Conservation (phyloP, 2,797 vertebrate species). For the Argyrosomus regius region DNA sequence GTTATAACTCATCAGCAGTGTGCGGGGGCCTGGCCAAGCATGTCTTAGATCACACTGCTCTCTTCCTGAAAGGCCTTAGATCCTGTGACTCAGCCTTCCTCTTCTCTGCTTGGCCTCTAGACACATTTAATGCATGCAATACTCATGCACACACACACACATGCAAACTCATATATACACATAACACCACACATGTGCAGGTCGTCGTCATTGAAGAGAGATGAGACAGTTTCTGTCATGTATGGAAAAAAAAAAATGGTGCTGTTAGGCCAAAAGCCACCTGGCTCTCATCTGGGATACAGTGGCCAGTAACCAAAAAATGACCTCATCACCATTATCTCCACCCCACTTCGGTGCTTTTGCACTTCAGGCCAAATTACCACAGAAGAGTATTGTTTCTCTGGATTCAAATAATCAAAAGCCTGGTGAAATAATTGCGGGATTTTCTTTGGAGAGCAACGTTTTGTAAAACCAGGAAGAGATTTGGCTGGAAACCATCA, state of each 20-base stretch:
- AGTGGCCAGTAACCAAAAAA: constrained; percentile 64
- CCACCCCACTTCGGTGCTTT: constrained; percentile 40
- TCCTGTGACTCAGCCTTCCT: constrained; percentile 82
- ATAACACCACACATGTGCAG: constrained; percentile 19
- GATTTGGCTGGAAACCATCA: constrained; percentile 45
- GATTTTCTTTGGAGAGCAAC: constrained; percentile 51
- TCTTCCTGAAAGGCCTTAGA: constrained; percentile 78
- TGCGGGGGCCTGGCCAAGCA: constrained; percentile 71
- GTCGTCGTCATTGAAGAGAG: not conserved
- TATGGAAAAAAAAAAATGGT: constrained; percentile 35
- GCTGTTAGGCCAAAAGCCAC: constrained; percentile 40
- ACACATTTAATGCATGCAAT: constrained; percentile 43
- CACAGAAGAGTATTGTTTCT: constrained; percentile 63
- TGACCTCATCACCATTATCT: constrained; percentile 74
- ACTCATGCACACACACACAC: constrained; percentile 20
- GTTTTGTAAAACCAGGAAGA: constrained; percentile 44
- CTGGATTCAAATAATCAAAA: constrained; percentile 59
- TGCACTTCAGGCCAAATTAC: constrained; percentile 43
- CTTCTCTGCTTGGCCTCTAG: constrained; percentile 57
- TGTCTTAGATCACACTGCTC: constrained; percentile 78
- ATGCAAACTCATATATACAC: constrained; percentile 1
- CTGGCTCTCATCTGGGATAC: constrained; percentile 47
- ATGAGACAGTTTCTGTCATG: constrained; percentile 42
- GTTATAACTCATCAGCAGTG: constrained; percentile 75
- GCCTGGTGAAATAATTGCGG: constrained; percentile 40